These are phyloP conservation scores for Salvelinus alpinus DNA, from an alignment of 2,113 vertebrate species.

Conservation along the genomic window DNA sequence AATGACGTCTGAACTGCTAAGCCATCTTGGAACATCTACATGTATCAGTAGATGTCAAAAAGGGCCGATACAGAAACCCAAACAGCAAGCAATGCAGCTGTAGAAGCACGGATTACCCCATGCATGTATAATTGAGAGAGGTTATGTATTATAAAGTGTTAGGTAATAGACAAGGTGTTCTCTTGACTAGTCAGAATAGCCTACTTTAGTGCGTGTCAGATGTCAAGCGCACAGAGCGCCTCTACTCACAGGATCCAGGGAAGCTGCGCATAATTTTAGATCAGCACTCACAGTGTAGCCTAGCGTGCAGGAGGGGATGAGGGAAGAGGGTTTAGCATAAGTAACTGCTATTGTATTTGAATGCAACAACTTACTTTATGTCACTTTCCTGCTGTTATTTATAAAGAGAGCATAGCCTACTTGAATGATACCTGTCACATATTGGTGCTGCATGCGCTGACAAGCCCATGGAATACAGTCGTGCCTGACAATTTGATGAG, in stretches of 20 bases:
- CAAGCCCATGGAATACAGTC: neutral
- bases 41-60: no score
- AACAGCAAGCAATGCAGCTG: no score
- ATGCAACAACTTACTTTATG: neutral
- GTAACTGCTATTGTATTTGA: neutral
- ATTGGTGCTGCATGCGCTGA: neutral
- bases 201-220: no score
- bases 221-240: no score
- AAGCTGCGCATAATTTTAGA: constrained; percentile 27
- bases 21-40: no score
- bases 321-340: neutral
- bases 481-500: neutral
- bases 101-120: no score
- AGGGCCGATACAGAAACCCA: no score
- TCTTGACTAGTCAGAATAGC: no score
- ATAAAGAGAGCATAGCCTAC: neutral
- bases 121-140: no score
- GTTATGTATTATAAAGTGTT: no score
- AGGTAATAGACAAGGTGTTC: no score
- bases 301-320: constrained; percentile 10
- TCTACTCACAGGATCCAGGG: neutral
- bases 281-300: neutral
- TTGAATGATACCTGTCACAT: neutral
- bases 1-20: no score
- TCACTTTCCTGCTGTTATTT: neutral